Evolutionary conservation across 2,797 vertebrate genomes (phyloP).

Genomic region (Micropoecilia bifurca): DNA sequence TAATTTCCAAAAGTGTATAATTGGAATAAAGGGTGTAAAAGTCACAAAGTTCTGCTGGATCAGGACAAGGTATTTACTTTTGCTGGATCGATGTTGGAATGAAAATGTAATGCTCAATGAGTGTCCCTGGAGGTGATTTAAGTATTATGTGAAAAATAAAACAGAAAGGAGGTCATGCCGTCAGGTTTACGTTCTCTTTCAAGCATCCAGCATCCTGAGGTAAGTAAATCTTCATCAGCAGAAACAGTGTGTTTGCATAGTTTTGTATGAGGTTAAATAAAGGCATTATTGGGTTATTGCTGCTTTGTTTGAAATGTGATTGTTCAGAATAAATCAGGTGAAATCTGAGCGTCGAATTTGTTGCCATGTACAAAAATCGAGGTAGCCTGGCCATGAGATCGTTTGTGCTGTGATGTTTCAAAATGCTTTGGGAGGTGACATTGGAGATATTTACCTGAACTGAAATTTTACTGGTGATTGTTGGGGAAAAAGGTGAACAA

Average conservation of each 20-base stretch:
- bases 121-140: neutral
- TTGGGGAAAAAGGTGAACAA: neutral
- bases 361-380: neutral
- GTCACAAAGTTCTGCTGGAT: neutral
- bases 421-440: neutral
- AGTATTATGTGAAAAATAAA: neutral
- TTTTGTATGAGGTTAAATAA: neutral
- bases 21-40: neutral
- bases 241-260: neutral
- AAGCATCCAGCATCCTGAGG: neutral
- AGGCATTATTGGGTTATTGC: neutral
- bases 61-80: neutral
- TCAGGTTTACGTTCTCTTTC: neutral
- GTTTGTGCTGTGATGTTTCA: neutral
- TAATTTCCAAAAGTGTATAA: neutral
- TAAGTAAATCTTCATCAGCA: neutral
- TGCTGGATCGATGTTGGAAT: neutral
- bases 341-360: neutral
- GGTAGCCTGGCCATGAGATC: neutral
- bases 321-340: neutral
- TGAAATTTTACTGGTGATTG: neutral
- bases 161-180: neutral
- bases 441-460: neutral
- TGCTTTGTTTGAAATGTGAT: neutral
- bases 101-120: neutral